Conservation (phyloP, 1,140 invertebrate genomes). For the Zaprionus gabonicus region DNA sequence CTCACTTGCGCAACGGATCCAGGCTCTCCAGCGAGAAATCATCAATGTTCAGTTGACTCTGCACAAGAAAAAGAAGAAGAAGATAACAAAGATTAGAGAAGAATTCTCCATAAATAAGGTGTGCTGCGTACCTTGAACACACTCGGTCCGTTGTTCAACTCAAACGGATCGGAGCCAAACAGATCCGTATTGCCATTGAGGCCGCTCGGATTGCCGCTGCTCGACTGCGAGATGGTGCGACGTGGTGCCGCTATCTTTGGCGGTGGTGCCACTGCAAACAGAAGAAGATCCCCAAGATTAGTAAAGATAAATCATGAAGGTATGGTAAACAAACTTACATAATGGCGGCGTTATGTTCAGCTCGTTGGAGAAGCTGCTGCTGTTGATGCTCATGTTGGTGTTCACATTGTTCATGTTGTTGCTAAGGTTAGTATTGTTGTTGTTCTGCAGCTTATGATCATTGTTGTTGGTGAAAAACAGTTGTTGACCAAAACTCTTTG, state of each 20-base stretch:
- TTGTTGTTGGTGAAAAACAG: conserved; percentile 73
- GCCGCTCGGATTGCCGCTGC: conserved; percentile 70
- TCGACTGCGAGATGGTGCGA: conserved; percentile 67
- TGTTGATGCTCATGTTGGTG: conserved; percentile 69
- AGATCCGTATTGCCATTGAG: conserved; percentile 87
- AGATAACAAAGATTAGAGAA: not conserved
- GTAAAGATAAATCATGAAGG: not conserved
- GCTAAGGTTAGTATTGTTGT: conserved; percentile 51
- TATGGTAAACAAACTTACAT: conserved; percentile 85
- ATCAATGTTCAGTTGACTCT: conserved; percentile 86
- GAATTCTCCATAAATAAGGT: not conserved
- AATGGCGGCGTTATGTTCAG: conserved; percentile 86
- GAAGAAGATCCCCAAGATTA: not conserved
- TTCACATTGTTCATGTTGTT: conserved; percentile 55
- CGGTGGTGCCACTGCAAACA: conserved; percentile 90
- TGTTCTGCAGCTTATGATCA: conserved; percentile 71
- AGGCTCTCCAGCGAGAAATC: conserved; percentile 94
- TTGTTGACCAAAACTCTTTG: conserved; percentile 85
- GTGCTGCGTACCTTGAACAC: conserved; percentile 70
- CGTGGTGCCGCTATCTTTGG: conserved; percentile 88
- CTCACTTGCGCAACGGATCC: conserved; percentile 88
- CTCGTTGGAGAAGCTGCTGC: conserved; percentile 76
- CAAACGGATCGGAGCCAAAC: conserved; percentile 89
- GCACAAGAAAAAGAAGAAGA: conserved; percentile 29
- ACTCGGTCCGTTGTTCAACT: conserved; percentile 77